Percentiles rank a stretch among this genome's conserved stretches.
phyloP scores from a whole-genome alignment of 2,888 invertebrate species.

The Tinea semifulvella region DNA sequence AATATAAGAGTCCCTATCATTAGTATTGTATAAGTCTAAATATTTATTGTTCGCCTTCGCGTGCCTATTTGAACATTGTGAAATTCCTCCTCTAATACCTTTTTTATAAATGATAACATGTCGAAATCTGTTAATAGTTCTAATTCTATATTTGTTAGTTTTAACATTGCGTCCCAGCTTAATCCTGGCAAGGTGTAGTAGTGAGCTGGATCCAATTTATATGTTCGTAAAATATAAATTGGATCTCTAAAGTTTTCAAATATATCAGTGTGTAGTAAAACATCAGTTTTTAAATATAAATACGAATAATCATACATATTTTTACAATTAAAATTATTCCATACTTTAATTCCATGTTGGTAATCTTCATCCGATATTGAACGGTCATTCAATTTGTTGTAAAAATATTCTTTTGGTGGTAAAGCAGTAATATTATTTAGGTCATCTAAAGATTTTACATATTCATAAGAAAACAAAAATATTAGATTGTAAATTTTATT shows the following conservation, averaged over 20 bases:
- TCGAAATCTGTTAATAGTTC: conserved; percentile 22
- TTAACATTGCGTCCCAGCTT: conserved; percentile 25
- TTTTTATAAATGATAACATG: conserved; percentile 21
- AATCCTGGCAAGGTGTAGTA: conserved; percentile 19
- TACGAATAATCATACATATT: conserved; percentile 27
- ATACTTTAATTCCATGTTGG: conserved; percentile 23
- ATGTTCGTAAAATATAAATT: too few relatives aligned
- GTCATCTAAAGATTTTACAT: conserved; percentile 19
- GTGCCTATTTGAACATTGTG: conserved; percentile 23
- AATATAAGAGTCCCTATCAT: conserved; percentile 23
- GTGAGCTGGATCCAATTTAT: conserved; percentile 19
- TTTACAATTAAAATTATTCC: conserved; percentile 23
- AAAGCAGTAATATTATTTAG: too few relatives aligned
- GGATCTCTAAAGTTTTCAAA: conserved; percentile 31
- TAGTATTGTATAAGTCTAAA: conserved; percentile 22
- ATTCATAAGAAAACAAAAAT: conserved; percentile 25
- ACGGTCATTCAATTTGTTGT: conserved; percentile 16
- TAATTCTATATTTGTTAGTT: conserved; percentile 19
- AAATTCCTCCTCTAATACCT: conserved; percentile 22
- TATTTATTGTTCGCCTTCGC: conserved; percentile 29
- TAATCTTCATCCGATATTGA: conserved; percentile 22
- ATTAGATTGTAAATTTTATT: too few relatives aligned
- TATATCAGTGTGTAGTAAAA: conserved; percentile 27
- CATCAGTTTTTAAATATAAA: conserved; percentile 28
- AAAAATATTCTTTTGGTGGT: conserved; percentile 20